These are phyloP conservation scores for Trachelus stipa DNA, from an alignment of 2,888 invertebrate species.

Conservation along the genomic window DNA sequence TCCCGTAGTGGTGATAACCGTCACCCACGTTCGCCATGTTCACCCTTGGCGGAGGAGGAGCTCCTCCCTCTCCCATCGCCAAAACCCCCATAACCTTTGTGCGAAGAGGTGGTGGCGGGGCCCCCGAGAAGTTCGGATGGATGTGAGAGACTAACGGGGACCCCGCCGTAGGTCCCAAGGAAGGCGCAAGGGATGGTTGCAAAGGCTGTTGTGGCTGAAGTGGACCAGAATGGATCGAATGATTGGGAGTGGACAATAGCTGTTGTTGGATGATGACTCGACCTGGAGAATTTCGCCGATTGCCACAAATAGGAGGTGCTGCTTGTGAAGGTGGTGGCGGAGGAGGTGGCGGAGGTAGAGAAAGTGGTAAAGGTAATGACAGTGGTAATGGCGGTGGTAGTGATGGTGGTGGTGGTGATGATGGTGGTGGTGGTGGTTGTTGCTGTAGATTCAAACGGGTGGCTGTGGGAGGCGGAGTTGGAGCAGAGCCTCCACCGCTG, in stretches of 20 bases:
- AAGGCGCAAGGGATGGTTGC: conserved; percentile 19
- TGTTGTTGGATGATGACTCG: background rate
- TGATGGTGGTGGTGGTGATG: conserved; percentile 8
- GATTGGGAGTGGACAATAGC: background rate
- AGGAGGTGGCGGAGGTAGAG: conserved; percentile 18
- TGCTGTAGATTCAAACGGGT: conserved; percentile 12
- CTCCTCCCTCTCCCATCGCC: conserved; percentile 29
- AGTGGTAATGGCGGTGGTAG: background rate
- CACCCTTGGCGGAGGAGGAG: conserved; percentile 29
- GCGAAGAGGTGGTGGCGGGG: conserved; percentile 17
- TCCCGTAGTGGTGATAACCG: conserved; percentile 32
- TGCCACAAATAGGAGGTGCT: conserved; percentile 22
- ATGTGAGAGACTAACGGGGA: conserved; percentile 24
- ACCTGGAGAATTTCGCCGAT: conserved; percentile 23
- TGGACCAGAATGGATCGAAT: background rate
- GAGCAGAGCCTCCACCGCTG: conserved; percentile 31
- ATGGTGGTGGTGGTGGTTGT: conserved; percentile 18
- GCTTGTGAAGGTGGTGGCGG: conserved; percentile 28
- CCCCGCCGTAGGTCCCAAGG: conserved; percentile 24
- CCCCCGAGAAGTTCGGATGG: conserved; percentile 19
- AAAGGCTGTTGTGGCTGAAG: conserved; percentile 14
- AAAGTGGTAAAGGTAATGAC: conserved; percentile 14
- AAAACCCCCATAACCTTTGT: conserved; percentile 19
- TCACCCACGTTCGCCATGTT: conserved; percentile 28
- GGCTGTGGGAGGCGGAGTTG: conserved; percentile 16